phyloP scores from a whole-genome alignment of 2,888 invertebrate genomes.

The Limnephilus lunatus region DNA sequence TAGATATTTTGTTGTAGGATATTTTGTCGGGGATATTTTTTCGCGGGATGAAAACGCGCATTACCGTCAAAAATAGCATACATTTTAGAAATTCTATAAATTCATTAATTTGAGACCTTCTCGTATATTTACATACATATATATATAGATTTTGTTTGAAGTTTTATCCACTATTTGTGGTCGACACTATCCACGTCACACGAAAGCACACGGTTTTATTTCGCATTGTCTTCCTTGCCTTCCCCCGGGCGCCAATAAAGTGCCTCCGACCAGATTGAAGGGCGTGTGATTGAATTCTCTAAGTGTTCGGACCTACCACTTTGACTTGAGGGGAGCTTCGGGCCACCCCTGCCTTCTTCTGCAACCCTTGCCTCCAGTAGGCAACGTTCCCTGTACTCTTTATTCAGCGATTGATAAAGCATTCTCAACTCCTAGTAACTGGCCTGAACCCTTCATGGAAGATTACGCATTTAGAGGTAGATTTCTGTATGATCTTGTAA shows the following conservation, averaged over 20 bases:
- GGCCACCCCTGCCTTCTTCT: not conserved
- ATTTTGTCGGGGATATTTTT: too few species aligned
- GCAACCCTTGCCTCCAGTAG: not conserved
- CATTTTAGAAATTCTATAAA: not conserved
- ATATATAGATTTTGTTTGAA: not conserved
- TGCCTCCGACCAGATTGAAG: constrained; percentile 59
- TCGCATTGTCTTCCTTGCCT: constrained; percentile 58
- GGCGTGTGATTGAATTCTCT: constrained; percentile 63
- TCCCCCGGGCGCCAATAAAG: constrained; percentile 56
- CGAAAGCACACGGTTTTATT: constrained; percentile 61
- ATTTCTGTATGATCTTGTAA: not conserved
- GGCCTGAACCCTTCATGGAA: not conserved
- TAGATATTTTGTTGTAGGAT: too few species aligned
- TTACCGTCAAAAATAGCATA: not conserved
- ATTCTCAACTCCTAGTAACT: not conserved
- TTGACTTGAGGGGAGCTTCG: constrained; percentile 23
- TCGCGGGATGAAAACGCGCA: too few species aligned
- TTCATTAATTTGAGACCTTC: not conserved
- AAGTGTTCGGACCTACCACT: constrained; percentile 50
- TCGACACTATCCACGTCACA: not conserved
- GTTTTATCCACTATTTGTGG: constrained; percentile 17
- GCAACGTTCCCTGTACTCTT: not conserved
- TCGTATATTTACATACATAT: not conserved
- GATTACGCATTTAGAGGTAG: not conserved
- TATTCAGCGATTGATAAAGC: not conserved